Evolutionary conservation across 2,888 invertebrate species (phyloP), one percentile per base, ranked within the genome.

Genomic region (Oligia strigilis): DNA sequence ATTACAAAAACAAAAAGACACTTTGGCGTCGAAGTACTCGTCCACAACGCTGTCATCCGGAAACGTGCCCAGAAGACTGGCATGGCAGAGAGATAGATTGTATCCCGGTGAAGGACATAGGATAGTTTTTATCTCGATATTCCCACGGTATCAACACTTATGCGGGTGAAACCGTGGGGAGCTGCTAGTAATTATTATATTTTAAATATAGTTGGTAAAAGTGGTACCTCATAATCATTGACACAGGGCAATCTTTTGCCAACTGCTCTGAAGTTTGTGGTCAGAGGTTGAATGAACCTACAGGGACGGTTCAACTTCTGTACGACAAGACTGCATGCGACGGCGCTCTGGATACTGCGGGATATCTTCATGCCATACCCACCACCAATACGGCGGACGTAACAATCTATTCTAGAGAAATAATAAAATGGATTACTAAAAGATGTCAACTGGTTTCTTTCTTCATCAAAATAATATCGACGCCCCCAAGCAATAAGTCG

Each of bases 351-450:
- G 4, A 95, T 91, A 19, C 97, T 94, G 46, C 98, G 96, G 0
- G 97, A 97, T 85, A 98, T 97, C 94, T 99, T 99, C 0, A 97
- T 97, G 0, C 99, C 99, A 90, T 98, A 99, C 0, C 88, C 92
- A 29, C 95, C 95, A 8, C 95, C 95, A 2, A 94, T 62, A 9
- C 94, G 93, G 11, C 92, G 91, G 2, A 93, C 90, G 40, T 96
- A 93, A 0, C 98, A 94, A 84, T 98, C 98, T 9, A 99, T 97
- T 82, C 98, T 98, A 29, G 9, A 65, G 0, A n/a, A 67, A 77
- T 40, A 71, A 72, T 64, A 8, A 29, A 52, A n/a, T 58, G 1
- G n/a, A 72, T 72, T 19, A 58, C 4, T 43, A 43, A 58, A 58
- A 40, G n/a, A 19, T 17, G 5, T 72, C 1, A 58, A 58, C 40